Percentiles rank a stretch among this genome's conserved stretches.
phyloP scores from a whole-genome alignment of 2,797 vertebrate genomes.

The Sebastes aleutianus region DNA sequence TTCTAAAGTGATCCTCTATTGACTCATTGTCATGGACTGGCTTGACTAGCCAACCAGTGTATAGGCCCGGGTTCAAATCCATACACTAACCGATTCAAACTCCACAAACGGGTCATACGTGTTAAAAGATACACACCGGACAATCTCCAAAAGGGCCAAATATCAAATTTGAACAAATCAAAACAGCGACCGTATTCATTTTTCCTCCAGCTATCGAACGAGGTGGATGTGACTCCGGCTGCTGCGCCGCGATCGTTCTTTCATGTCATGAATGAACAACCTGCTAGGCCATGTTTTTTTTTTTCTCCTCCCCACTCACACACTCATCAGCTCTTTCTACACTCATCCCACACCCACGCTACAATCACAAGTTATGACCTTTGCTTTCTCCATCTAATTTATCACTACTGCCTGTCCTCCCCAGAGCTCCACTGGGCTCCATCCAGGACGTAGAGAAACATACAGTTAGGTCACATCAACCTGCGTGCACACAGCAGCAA shows the following conservation, averaged over 20 bases:
- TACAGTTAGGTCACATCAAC: constrained; percentile 78
- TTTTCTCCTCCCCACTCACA: constrained; percentile 36
- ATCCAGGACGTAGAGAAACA: constrained; percentile 52
- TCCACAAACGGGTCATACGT: constrained; percentile 60
- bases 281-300: constrained; percentile 55
- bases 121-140: constrained; percentile 54
- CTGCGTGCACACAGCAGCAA: constrained; percentile 64
- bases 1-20: constrained; percentile 82
- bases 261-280: constrained; percentile 68
- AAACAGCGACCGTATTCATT: constrained; percentile 55
- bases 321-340: constrained; percentile 71
- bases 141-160: constrained; percentile 59
- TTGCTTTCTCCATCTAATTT: constrained; percentile 79
- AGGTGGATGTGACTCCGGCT: constrained; percentile 50
- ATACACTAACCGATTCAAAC: constrained; percentile 72
- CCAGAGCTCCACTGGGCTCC: constrained; percentile 58
- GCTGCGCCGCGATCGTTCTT: constrained; percentile 33
- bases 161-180: constrained; percentile 68
- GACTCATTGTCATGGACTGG: constrained; percentile 83
- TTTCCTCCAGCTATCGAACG: constrained; percentile 38
- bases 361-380: constrained; percentile 80
- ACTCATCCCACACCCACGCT: constrained; percentile 73
- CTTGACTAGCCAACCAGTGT: constrained; percentile 77
- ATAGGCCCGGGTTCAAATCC: constrained; percentile 69
- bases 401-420: constrained; percentile 76